A percentile compares a stretch with the other conserved stretches of the same genome.
phyloP scores from a whole-genome alignment of 2,113 vertebrate species.

The Sterna hirundo region DNA sequence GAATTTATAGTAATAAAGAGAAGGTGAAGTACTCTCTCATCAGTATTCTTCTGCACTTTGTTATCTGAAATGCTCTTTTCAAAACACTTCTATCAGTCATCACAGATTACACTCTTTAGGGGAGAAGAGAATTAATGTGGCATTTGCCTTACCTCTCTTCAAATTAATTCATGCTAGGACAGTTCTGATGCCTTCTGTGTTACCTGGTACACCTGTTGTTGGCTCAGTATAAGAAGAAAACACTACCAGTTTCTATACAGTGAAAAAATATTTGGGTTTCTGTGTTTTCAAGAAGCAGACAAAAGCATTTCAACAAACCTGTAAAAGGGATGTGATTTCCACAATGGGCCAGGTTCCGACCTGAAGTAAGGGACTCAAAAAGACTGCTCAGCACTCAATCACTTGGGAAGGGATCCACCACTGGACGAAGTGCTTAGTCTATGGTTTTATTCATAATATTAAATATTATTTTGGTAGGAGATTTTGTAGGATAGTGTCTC shows the following conservation, averaged over 20 bases:
- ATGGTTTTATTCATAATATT: neutral
- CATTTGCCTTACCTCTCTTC: slow-evolving; percentile 28
- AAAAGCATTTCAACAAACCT: neutral
- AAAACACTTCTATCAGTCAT: slow-evolving; percentile 56
- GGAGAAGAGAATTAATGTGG: slow-evolving; percentile 34
- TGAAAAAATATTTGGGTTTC: neutral
- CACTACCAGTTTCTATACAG: neutral
- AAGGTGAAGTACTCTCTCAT: slow-evolving; percentile 35
- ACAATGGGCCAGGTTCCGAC: neutral
- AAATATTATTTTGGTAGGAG: neutral
- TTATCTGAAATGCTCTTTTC: slow-evolving; percentile 41
- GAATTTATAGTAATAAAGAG: neutral
- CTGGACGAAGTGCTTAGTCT: neutral
- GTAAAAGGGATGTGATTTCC: neutral
- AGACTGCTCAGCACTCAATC: neutral
- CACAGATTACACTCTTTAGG: slow-evolving; percentile 18
- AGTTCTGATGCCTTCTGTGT: neutral
- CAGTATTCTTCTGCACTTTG: neutral
- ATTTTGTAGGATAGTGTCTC: neutral
- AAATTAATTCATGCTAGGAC: neutral
- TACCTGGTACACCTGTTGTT: neutral
- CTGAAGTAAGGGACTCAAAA: neutral
- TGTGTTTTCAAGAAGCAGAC: neutral
- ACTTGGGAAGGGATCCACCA: neutral
- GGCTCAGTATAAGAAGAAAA: neutral